Evolutionary conservation across 2,888 invertebrate genomes (phyloP).

Genomic region (Stenoptilia bipunctidactyla): DNA sequence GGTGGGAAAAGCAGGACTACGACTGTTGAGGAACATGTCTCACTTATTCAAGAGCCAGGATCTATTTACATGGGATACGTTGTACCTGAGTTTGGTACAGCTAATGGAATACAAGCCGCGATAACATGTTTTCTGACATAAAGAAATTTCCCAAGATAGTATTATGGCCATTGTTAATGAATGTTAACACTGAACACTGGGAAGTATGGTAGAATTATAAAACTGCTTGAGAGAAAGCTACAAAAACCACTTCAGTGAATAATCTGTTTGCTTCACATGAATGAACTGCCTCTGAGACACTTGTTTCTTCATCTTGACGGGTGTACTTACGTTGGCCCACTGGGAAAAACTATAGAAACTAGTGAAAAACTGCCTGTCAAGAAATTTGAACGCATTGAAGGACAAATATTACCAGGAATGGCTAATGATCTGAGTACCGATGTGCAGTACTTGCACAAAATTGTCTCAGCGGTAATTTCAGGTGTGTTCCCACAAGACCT

Average conservation of each 20-base stretch:
- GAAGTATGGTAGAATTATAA: constrained; percentile 16
- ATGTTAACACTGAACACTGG: constrained; percentile 18
- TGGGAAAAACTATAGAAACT: constrained; percentile 17
- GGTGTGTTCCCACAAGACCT: constrained; percentile 12
- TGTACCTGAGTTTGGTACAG: constrained; percentile 5
- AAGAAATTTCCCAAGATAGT: background rate
- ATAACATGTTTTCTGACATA: constrained; percentile 4
- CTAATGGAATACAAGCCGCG: constrained; percentile 6
- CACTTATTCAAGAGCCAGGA: constrained; percentile 13
- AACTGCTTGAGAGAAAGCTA: constrained; percentile 14
- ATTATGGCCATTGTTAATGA: constrained; percentile 8
- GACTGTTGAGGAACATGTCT: constrained; percentile 13
- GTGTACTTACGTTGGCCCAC: constrained; percentile 18
- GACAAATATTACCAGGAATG: constrained; percentile 3
- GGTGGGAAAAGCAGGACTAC: constrained; percentile 6
- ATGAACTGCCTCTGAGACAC: constrained; percentile 21
- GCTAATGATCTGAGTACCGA: constrained; percentile 15
- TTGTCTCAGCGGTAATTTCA: constrained; percentile 9
- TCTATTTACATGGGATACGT: constrained; percentile 11
- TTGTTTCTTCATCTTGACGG: constrained; percentile 20
- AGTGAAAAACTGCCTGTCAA: constrained; percentile 12
- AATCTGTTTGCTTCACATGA: constrained; percentile 18
- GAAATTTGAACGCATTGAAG: constrained; percentile 8
- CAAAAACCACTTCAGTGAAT: constrained; percentile 18
- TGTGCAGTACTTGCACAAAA: constrained; percentile 14